These are phyloP conservation scores for Butorides virescens DNA, from an alignment of 2,113 vertebrate species.

Conservation along the genomic window DNA sequence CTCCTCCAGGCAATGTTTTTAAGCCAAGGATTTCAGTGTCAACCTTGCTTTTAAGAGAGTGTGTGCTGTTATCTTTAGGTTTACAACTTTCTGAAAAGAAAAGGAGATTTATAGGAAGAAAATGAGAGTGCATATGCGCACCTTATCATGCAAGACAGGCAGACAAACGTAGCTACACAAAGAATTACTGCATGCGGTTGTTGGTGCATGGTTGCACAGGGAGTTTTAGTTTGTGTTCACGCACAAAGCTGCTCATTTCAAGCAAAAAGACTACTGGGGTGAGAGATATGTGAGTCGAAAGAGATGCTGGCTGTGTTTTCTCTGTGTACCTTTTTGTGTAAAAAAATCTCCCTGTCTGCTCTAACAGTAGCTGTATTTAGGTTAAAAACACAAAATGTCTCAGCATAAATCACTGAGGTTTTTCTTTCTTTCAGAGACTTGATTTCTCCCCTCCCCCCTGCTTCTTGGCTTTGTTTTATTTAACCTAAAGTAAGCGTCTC, in stretches of 20 bases:
- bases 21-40: slow-evolving; percentile 44
- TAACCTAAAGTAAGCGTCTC: slow-evolving; percentile 25
- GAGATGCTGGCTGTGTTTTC: neutral
- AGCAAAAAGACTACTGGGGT: neutral
- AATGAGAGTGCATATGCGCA: neutral
- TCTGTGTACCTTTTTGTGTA: neutral
- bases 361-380: slow-evolving; percentile 37
- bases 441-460: neutral
- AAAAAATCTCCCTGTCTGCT: neutral
- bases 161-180: neutral
- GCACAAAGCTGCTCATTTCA: neutral
- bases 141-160: slow-evolving; percentile 18
- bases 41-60: slow-evolving; percentile 24
- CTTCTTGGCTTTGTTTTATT: neutral
- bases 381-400: slow-evolving; percentile 23
- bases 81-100: slow-evolving; percentile 43
- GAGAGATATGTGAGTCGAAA: neutral
- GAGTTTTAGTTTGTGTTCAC: neutral
- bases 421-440: neutral
- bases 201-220: neutral
- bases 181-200: neutral
- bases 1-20: slow-evolving; percentile 14
- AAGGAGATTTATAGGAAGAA: slow-evolving; percentile 49
- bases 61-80: slow-evolving; percentile 37
- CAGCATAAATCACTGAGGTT: slow-evolving; percentile 9